Conservation (phyloP, 2,797 vertebrate species). For the Myripristis jacobus region DNA sequence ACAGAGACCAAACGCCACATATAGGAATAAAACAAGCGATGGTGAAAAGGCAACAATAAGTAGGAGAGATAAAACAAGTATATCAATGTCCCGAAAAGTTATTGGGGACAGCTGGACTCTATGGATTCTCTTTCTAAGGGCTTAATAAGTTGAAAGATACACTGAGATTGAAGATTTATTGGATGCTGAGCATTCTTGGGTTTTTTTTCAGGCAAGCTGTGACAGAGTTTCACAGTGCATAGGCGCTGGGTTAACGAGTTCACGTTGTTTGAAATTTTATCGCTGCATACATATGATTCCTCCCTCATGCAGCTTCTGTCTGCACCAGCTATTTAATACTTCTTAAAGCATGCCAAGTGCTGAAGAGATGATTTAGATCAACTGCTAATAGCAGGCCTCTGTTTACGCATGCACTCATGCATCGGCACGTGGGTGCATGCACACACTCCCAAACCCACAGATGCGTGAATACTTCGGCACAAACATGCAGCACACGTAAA, state of each 20-base stretch:
- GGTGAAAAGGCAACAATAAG: no score
- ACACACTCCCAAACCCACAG: neutral
- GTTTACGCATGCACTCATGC: slow-evolving; percentile 14
- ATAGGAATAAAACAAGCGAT: no score
- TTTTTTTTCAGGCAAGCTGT: slow-evolving; percentile 42
- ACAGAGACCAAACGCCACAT: no score
- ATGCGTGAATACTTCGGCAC: slow-evolving; percentile 1
- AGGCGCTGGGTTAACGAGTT: slow-evolving; percentile 50
- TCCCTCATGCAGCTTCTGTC: slow-evolving; percentile 50
- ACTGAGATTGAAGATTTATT: slow-evolving; percentile 8
- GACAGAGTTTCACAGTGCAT: slow-evolving; percentile 34
- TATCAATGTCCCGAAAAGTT: neutral
- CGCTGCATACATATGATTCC: slow-evolving; percentile 59
- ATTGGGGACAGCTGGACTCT: slow-evolving; percentile 10
- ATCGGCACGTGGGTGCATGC: neutral
- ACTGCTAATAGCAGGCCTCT: slow-evolving; percentile 44
- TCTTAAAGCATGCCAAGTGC: slow-evolving; percentile 69
- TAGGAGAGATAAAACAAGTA: neutral
- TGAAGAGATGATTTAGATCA: slow-evolving; percentile 68
- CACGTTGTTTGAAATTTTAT: slow-evolving; percentile 66
- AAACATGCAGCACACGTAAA: slow-evolving; percentile 36
- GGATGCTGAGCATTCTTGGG: slow-evolving; percentile 14
- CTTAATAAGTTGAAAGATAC: neutral
- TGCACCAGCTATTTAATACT: slow-evolving; percentile 64
- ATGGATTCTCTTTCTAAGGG: neutral